phyloP scores from a whole-genome alignment of 2,113 vertebrate species.

The Coracopsis vasa region DNA sequence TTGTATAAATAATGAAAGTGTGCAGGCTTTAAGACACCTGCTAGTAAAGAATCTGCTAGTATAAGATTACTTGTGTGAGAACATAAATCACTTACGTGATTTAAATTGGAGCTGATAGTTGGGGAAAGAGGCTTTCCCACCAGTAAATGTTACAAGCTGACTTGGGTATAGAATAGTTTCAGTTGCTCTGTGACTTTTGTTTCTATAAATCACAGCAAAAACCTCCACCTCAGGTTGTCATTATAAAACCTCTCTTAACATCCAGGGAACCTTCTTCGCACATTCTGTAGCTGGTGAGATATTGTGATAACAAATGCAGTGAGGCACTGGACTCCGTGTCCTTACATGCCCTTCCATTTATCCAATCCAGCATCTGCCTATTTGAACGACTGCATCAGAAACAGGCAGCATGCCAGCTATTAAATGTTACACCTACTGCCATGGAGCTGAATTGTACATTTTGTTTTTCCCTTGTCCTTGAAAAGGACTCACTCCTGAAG shows the following conservation, averaged over 20 bases:
- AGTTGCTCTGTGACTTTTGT: not conserved
- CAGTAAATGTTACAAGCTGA: not conserved
- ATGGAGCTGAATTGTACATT: slow-evolving; percentile 35
- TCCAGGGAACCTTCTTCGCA: slow-evolving; percentile 49
- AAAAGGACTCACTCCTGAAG: slow-evolving; percentile 25
- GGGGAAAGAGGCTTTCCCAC: not conserved
- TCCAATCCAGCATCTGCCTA: slow-evolving; percentile 57
- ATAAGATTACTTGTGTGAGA: not conserved
- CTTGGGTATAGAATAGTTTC: not conserved
- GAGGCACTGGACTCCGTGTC: slow-evolving; percentile 48
- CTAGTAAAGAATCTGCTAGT: not conserved
- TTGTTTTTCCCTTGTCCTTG: slow-evolving; percentile 60
- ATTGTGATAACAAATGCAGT: slow-evolving; percentile 52
- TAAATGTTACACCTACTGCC: slow-evolving; percentile 58
- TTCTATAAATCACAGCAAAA: slow-evolving; percentile 25
- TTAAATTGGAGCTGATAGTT: not conserved
- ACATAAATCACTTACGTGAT: not conserved
- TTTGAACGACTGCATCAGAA: slow-evolving; percentile 53
- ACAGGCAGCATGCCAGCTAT: slow-evolving; percentile 61
- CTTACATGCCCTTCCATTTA: slow-evolving; percentile 64
- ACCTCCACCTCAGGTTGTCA: not conserved
- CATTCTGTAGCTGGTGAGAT: slow-evolving; percentile 13
- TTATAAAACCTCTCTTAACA: slow-evolving; percentile 4
- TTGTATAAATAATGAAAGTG: not conserved
- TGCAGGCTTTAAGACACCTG: not conserved